Base-by-base conservation (phyloP, 2,113 vertebrate species). In the Atractosteus spatula region DNA sequence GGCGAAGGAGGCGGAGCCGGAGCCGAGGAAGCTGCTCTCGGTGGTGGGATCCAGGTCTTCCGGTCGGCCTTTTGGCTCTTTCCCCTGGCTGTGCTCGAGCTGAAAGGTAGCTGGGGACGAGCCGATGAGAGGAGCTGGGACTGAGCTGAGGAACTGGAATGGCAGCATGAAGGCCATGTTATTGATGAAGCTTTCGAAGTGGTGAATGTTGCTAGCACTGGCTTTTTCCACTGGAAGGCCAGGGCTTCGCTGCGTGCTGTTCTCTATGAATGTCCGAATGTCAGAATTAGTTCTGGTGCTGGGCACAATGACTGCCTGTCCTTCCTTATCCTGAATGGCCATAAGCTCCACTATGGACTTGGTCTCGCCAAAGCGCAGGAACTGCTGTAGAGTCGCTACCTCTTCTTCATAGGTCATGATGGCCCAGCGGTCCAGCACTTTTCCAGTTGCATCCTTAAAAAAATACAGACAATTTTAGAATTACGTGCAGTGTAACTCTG, bases 291-390 rank as follows among this genome's bases (percentile, higher is more conserved):
- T 90, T 13, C 93, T 82, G 1, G 93, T 82, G 16, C 93, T 93
- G 0, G 96, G 96, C 29, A 97, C 85, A 74, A 94, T 41, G 41
- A 96, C 88, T 0, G 94, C 85, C 68, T 95, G 96, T 4, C 95
- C 96, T 78, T 99, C 96, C 80, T 97, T 97, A 81, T 99, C 97
- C 72, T 98, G 97, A 78, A 97, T 87, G 41, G 93, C 94, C 97
- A 99, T 99, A 77, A 98, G 91, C 82, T 99, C 97, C 61, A 98
- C 97, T 7, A 99, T 98, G 75, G 97, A 96, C 71, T 99, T 99
- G 6, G 97, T 99, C 85, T 99, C 97, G 13, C 97, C 97, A 70
- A 99, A 99, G 54, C 97, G 97, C 71, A 99, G 92, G 80, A 99
- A 99, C 83, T 99, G 97, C 83, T 97, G 97, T 82, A 99, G 76